Percentiles rank a stretch among this genome's conserved stretches.
phyloP scores from a whole-genome alignment of 2,888 invertebrate species.

The Geotrupes spiniger region DNA sequence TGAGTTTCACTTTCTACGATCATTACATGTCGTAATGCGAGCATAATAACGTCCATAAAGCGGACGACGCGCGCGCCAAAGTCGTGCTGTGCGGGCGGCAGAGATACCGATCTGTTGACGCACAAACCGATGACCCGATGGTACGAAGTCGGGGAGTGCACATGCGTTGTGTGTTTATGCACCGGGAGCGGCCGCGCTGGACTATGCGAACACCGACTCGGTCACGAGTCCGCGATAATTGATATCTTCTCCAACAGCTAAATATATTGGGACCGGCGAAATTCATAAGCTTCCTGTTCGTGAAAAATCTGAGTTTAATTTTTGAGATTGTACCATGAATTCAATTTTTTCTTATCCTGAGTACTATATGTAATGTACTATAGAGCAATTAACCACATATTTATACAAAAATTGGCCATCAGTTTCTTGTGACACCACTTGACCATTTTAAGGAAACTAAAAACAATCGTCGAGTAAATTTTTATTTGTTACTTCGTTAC shows the following conservation, averaged over 20 bases:
- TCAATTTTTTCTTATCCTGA: no score
- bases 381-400: no score
- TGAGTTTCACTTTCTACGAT: constrained; percentile 4
- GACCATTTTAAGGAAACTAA: no score
- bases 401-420: no score
- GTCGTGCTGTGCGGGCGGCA: constrained; percentile 12
- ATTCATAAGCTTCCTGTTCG: constrained; percentile 14
- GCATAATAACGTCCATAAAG: constrained; percentile 12
- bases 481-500: no score
- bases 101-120: constrained; percentile 12
- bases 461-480: no score
- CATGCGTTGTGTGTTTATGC: constrained; percentile 10
- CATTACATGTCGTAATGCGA: constrained; percentile 1
- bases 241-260: constrained; percentile 18
- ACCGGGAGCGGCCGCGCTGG: constrained; percentile 23
- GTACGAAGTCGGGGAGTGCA: neutral
- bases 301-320: neutral
- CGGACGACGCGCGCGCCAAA: constrained; percentile 8
- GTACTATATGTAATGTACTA: no score
- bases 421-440: no score
- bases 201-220: constrained; percentile 21
- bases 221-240: constrained; percentile 21
- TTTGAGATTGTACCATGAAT: no score
- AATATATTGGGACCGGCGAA: constrained; percentile 10
- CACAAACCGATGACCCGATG: neutral